Conservation (phyloP, 2,797 vertebrate species). For the Xenops minutus region DNA sequence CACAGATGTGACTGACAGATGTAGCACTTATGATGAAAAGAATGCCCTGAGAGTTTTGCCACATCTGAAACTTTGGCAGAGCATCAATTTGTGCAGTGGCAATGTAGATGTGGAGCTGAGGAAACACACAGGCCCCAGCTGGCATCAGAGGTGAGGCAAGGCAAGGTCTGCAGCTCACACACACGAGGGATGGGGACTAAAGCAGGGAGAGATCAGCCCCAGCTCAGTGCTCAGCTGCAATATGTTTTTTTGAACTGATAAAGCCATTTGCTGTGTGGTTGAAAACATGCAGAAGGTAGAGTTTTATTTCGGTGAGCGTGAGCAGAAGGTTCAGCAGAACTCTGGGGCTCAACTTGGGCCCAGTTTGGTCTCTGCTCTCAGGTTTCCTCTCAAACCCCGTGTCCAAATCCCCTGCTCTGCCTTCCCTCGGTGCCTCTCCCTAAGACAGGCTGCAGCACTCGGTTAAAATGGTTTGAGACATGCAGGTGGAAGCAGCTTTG, state of each 20-base stretch:
- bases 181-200: fast-evolving
- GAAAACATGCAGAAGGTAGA: not conserved
- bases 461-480: not conserved
- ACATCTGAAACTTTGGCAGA: not conserved
- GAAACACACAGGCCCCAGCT: not conserved
- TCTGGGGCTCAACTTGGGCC: not conserved
- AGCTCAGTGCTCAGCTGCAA: not conserved
- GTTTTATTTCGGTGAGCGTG: fast-evolving
- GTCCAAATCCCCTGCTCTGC: not conserved
- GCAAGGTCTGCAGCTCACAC: not conserved
- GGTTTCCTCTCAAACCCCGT: not conserved
- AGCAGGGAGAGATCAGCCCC: not conserved
- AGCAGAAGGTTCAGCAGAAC: not conserved
- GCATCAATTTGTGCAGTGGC: not conserved
- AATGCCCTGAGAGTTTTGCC: not conserved
- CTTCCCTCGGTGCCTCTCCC: not conserved
- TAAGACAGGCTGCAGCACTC: fast-evolving
- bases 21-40: fast-evolving
- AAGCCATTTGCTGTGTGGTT: not conserved
- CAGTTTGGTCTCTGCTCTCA: fast-evolving
- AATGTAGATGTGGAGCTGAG: not conserved
- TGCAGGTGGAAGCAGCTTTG: not conserved
- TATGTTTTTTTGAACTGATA: not conserved
- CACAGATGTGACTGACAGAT: fast-evolving
- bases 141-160: not conserved